Evolutionary conservation across 2,797 vertebrate genomes (phyloP).

Genomic region (Enteromius argenteus): DNA sequence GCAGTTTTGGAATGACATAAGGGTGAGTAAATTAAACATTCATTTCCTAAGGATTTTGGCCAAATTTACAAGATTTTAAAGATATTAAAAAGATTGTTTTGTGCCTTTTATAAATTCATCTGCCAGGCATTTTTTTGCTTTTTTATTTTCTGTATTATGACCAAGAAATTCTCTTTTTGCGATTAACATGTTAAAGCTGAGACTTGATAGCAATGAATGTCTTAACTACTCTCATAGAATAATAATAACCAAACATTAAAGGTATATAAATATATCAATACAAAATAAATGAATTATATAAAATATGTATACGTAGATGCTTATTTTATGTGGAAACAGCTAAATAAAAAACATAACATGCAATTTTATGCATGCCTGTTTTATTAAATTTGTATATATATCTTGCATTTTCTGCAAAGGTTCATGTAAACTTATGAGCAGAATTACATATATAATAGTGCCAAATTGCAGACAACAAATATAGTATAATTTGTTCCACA

Average conservation of each 20-base stretch:
- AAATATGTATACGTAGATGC: neutral
- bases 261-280: neutral
- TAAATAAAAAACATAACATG: neutral
- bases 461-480: neutral
- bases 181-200: neutral
- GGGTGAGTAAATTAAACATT: neutral
- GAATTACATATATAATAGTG: neutral
- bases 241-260: neutral
- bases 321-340: neutral
- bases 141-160: neutral
- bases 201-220: neutral
- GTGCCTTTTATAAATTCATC: neutral
- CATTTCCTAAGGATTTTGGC: neutral
- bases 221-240: neutral
- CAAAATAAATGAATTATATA: neutral
- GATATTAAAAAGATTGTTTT: neutral
- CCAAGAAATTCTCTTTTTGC: neutral
- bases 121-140: neutral
- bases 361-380: slow-evolving; percentile 4
- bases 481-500: neutral
- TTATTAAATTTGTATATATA: neutral
- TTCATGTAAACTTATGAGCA: neutral
- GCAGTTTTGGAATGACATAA: neutral
- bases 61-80: neutral
- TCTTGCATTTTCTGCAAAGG: neutral